Evolutionary conservation across 2,888 invertebrate genomes (phyloP).

Genomic region (Leucania comma): DNA sequence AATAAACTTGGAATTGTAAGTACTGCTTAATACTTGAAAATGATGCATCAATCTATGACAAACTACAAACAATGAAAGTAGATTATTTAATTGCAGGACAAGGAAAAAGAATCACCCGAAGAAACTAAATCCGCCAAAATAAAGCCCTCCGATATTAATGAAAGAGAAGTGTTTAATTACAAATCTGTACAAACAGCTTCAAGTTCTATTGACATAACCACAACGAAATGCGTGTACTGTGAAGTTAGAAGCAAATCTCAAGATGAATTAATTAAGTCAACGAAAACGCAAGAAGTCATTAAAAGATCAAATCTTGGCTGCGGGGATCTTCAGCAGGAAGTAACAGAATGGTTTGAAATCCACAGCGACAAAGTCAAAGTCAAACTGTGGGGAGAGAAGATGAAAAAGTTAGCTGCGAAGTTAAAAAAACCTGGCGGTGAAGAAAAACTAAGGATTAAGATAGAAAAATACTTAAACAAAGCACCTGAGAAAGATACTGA

Average conservation of each 20-base stretch:
- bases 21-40: neutral
- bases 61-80: slow-evolving; percentile 57
- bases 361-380: slow-evolving; percentile 42
- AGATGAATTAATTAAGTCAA: slow-evolving; percentile 29
- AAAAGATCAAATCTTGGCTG: slow-evolving; percentile 14
- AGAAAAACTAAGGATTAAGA: slow-evolving; percentile 62
- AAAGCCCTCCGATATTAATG: slow-evolving; percentile 9
- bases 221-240: slow-evolving; percentile 24
- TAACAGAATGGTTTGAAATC: slow-evolving; percentile 54
- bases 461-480: slow-evolving; percentile 62
- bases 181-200: slow-evolving; percentile 45
- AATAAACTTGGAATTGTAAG: slow-evolving; percentile 48
- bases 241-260: slow-evolving; percentile 50
- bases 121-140: neutral
- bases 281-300: slow-evolving; percentile 14
- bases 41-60: neutral
- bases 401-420: slow-evolving; percentile 61
- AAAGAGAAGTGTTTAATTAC: slow-evolving; percentile 27
- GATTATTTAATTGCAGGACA: slow-evolving; percentile 53
- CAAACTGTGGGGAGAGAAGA: slow-evolving; percentile 58
- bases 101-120: neutral
- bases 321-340: slow-evolving; percentile 36
- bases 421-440: slow-evolving; percentile 64
- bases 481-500: slow-evolving; percentile 53
- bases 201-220: slow-evolving; percentile 38